Evolutionary conservation across 1,140 invertebrate genomes (phyloP).

Genomic region (Luehdorfia chinensis): DNA sequence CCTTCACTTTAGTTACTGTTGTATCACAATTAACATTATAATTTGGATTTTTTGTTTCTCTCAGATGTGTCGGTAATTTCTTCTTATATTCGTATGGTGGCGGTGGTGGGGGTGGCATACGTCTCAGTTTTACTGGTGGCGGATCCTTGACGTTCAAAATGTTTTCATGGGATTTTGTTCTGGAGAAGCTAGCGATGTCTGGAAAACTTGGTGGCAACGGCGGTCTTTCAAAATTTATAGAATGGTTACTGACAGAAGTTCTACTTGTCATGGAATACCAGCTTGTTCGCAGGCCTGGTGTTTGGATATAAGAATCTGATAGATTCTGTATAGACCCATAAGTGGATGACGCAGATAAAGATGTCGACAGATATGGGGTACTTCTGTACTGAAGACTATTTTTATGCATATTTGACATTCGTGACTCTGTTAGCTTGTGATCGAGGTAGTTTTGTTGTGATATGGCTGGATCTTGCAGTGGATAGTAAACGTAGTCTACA

Average conservation of each 20-base stretch:
- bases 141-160: slow-evolving; percentile 82
- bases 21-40: slow-evolving; percentile 34
- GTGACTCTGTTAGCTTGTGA: slow-evolving; percentile 83
- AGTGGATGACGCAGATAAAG: slow-evolving; percentile 80
- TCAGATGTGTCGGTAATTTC: slow-evolving; percentile 55
- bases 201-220: slow-evolving; percentile 76
- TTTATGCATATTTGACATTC: slow-evolving; percentile 77
- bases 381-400: slow-evolving; percentile 86
- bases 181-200: slow-evolving; percentile 78
- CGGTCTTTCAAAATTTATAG: slow-evolving; percentile 77
- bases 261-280: slow-evolving; percentile 78
- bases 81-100: slow-evolving; percentile 81
- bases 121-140: slow-evolving; percentile 79
- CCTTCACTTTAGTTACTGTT: slow-evolving; percentile 47
- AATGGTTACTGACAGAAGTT: slow-evolving; percentile 76
- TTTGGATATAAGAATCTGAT: slow-evolving; percentile 82
- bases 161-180: slow-evolving; percentile 87
- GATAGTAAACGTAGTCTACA: slow-evolving; percentile 93
- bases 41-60: slow-evolving; percentile 43
- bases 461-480: slow-evolving; percentile 90
- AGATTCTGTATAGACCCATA: slow-evolving; percentile 88
- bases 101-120: slow-evolving; percentile 85
- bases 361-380: slow-evolving; percentile 84
- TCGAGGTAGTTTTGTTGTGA: slow-evolving; percentile 94
- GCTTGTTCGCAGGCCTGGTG: slow-evolving; percentile 77